Evolutionary conservation across 2,888 invertebrate species (phyloP).

Genomic region (Odontocolon sp.): DNA sequence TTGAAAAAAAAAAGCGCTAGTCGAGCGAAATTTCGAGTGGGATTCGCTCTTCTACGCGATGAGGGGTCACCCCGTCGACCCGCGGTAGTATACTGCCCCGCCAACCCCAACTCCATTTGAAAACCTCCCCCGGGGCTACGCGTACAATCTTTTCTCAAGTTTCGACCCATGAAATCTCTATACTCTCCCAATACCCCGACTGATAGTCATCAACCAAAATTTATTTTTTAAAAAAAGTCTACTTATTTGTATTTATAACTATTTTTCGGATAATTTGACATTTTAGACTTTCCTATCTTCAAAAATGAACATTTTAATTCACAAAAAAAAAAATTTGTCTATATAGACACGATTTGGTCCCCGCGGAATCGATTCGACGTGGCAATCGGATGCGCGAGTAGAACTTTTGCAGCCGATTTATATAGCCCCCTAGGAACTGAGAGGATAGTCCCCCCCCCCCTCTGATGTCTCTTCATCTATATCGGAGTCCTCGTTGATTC

Average conservation of each 20-base stretch:
- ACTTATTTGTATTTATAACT: no score
- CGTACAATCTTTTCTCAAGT: constrained; percentile 48
- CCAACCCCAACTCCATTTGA: constrained; percentile 57
- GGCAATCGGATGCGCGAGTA: constrained; percentile 37
- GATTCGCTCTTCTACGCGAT: constrained; percentile 64
- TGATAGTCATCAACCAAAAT: no score
- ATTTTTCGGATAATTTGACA: no score
- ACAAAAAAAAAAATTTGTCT: not conserved
- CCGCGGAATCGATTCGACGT: constrained; percentile 23
- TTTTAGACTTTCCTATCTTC: no score
- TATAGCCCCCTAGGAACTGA: constrained; percentile 11
- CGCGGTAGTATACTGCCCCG: constrained; percentile 53
- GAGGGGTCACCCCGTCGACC: constrained; percentile 73
- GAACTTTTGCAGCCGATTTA: constrained; percentile 40
- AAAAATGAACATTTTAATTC: no score
- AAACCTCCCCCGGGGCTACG: constrained; percentile 59
- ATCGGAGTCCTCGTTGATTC: constrained; percentile 10
- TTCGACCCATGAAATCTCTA: not conserved
- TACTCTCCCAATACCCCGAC: no score
- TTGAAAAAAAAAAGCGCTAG: constrained; percentile 77
- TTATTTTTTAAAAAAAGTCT: no score
- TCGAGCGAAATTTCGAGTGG: constrained; percentile 80
- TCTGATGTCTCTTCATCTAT: constrained; percentile 28
- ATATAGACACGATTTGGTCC: constrained; percentile 8
- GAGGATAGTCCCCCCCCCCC: constrained; percentile 1